Percentiles rank a stretch among this genome's conserved stretches.
phyloP scores from a whole-genome alignment of 2,888 invertebrate genomes.

The Drosophila colorata region DNA sequence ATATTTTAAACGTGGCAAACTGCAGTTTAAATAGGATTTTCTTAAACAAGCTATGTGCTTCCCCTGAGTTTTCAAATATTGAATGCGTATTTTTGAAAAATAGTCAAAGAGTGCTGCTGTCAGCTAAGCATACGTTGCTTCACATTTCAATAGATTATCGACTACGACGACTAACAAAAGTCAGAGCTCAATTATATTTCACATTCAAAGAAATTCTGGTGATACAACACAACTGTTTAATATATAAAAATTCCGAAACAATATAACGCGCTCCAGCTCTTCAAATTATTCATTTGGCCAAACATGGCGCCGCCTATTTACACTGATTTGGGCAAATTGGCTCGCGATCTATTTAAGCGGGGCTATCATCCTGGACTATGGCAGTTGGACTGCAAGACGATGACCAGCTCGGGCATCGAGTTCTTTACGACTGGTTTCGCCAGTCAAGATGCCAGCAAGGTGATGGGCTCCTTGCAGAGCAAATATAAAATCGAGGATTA shows the following conservation, averaged over 20 bases:
- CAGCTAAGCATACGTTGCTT: slow-evolving; percentile 34
- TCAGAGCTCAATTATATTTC: slow-evolving; percentile 9
- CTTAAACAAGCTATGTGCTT: neutral
- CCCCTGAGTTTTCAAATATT: slow-evolving; percentile 5
- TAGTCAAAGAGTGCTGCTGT: neutral
- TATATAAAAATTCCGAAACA: slow-evolving; percentile 45
- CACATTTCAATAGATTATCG: slow-evolving; percentile 18
- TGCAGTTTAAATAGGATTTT: too few species aligned
- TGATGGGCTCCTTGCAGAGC: slow-evolving; percentile 94
- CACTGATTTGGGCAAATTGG: slow-evolving; percentile 96
- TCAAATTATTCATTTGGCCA: slow-evolving; percentile 53
- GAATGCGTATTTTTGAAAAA: neutral
- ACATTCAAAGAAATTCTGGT: slow-evolving; percentile 58
- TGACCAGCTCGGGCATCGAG: slow-evolving; percentile 95
- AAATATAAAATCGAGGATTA: slow-evolving; percentile 95
- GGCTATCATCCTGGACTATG: slow-evolving; percentile 98
- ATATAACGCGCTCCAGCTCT: slow-evolving; percentile 33
- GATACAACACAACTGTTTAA: slow-evolving; percentile 36
- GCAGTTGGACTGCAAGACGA: slow-evolving; percentile 97
- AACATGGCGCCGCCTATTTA: slow-evolving; percentile 96
- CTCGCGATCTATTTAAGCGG: slow-evolving; percentile 96
- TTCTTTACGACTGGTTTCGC: slow-evolving; percentile 95
- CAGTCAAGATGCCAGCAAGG: slow-evolving; percentile 95
- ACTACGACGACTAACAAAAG: slow-evolving; percentile 6
- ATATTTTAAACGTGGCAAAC: too few species aligned